Evolutionary conservation across 2,113 vertebrate genomes (phyloP), one percentile per base, ranked within the genome.

Genomic region (Hemibagrus wyckioides): DNA sequence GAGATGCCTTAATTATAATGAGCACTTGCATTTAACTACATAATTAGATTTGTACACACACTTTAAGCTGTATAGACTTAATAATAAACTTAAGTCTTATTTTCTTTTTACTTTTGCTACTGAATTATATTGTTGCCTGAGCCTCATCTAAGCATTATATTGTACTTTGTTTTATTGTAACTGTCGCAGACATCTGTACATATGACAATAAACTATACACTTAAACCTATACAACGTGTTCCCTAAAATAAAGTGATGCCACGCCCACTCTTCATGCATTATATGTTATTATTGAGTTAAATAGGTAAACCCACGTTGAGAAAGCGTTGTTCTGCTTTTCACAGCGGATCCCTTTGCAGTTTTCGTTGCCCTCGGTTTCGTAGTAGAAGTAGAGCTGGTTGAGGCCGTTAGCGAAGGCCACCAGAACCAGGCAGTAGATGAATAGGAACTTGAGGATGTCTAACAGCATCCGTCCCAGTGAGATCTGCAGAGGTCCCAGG

Each of bases 401-500:
- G 80, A 99, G 96, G 71, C 98, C 98, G 85, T 99, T 99, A 89
- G 98, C 98, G 90, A 99, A 99, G 69, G 98, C 97, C 21, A 99
- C 90, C 85, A 99, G 92, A 88, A 99, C 98, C 15, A 99, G 96
- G 89, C 98, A 99, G 93, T 99, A 99, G 92, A 99, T 99, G 94
- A 99, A 99, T 0, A 99, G 96, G 94, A 99, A 99, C 92, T 99
- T 99, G 86, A 99, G 95, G 93, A 99, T 99, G 93, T 99, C 98
- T 90, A 99, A 93, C n/a, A 99, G 94, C 98, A 99, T 99, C 89
- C 98, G 96, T 87, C 98, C 98, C 90, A 99, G 94, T 39, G 98
- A 99, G 90, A 99, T 99, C 92, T 99, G 98, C 88, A 99, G 95
- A 71, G 98, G 98, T 80, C 98, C 98, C 91, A 99, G 95, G 91